A percentile compares a stretch with the other conserved stretches of the same genome.
Conservation (phyloP, 2,888 invertebrate species). For the Halocaridina rubra region DNA sequence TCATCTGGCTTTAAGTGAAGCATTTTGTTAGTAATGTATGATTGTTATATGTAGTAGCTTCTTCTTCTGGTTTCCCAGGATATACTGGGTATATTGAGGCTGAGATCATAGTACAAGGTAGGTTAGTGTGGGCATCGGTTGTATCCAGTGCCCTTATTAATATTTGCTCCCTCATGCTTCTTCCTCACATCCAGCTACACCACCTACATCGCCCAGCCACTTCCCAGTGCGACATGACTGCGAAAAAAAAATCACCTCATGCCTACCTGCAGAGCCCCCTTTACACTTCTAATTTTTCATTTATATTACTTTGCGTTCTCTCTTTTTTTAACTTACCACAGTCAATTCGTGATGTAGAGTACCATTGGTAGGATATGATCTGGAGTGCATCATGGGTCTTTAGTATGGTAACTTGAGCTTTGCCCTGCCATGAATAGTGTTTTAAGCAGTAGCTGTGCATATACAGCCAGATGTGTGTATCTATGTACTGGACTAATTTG, state of each 20-base stretch:
- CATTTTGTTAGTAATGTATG: too few relatives aligned
- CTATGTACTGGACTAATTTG: slow-evolving; percentile 54
- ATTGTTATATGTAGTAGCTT: slow-evolving; percentile 14
- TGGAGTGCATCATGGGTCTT: slow-evolving; percentile 32
- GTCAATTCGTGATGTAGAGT: slow-evolving; percentile 24
- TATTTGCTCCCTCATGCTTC: slow-evolving; percentile 35
- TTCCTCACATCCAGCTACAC: slow-evolving; percentile 26
- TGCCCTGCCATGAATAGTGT: slow-evolving; percentile 55
- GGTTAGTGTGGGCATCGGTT: slow-evolving; percentile 60
- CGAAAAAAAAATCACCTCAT: slow-evolving; percentile 57
- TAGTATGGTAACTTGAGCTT: slow-evolving; percentile 35
- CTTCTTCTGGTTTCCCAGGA: slow-evolving; percentile 5
- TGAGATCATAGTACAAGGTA: slow-evolving; percentile 59
- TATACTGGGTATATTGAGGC: slow-evolving; percentile 46
- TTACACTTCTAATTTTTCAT: slow-evolving; percentile 16
- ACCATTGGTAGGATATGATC: slow-evolving; percentile 41
- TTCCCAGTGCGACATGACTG: slow-evolving; percentile 56
- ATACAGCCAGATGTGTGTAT: slow-evolving; percentile 53
- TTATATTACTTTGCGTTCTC: slow-evolving; percentile 1
- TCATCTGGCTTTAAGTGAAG: too few relatives aligned
- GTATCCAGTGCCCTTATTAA: slow-evolving; percentile 54
- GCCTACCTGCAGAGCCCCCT: slow-evolving; percentile 40
- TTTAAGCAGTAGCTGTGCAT: slow-evolving; percentile 55
- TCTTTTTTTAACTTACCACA: too few relatives aligned
- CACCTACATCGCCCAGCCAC: slow-evolving; percentile 46